These are phyloP conservation scores for Onychomys leucogaster DNA, from an alignment of 2,797 vertebrate genomes.

Conservation along the genomic window DNA sequence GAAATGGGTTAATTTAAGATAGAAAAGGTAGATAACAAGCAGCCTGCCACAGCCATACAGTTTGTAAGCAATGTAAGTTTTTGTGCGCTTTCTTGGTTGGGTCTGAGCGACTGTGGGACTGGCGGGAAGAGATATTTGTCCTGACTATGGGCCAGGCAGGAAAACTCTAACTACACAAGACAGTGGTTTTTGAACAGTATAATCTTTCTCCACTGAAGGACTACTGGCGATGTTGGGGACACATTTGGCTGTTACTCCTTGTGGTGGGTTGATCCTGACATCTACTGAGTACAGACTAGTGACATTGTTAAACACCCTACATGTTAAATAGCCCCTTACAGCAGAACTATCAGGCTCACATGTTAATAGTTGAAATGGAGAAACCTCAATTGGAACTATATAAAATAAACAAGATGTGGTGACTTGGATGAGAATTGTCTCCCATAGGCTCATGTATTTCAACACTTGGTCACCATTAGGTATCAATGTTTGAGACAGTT, in stretches of 20 bases:
- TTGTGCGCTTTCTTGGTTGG: too few species aligned
- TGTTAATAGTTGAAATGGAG: neutral
- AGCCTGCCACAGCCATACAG: too few species aligned
- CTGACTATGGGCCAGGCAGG: too few species aligned
- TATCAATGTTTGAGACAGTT: neutral
- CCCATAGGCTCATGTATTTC: neutral
- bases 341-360: neutral
- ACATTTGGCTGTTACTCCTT: neutral
- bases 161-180: too few species aligned
- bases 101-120: too few species aligned
- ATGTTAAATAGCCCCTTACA: neutral
- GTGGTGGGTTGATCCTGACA: neutral
- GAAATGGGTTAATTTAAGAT: too few species aligned
- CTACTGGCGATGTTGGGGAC: neutral
- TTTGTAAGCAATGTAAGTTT: too few species aligned
- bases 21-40: too few species aligned
- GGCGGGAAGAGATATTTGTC: too few species aligned
- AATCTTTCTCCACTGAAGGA: neutral
- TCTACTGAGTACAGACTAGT: neutral
- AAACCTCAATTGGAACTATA: neutral
- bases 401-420: neutral
- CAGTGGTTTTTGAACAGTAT: neutral
- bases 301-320: neutral
- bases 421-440: neutral
- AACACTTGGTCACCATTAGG: neutral